Base-by-base conservation (phyloP, 2,888 invertebrate species). In the Thyatira batis region DNA sequence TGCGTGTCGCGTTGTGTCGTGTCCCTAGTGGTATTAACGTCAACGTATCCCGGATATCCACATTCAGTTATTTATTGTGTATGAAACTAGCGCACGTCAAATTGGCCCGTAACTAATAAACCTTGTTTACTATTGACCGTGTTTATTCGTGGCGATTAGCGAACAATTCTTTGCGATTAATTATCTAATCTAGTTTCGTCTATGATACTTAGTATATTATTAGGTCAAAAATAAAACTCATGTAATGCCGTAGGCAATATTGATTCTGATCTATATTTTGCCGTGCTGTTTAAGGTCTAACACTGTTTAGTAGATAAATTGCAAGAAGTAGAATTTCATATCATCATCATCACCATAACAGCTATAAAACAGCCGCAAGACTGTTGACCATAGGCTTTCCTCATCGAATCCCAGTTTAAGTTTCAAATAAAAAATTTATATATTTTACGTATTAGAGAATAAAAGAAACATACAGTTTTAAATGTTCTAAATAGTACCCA, bases 21-120 rank as follows among this genome's bases (percentile, higher is more conserved):
- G 61, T 73, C 80, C 75, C 72, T 45, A 46, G 67, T 58, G 76
- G 65, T 61, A 69, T 73, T 73, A 75, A 67, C 70, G 78, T 74
- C 76, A 67, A 50, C 45, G 61, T 81, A 72, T 71, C 78, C 81
- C 71, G 77, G 80, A 84, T 78, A 79, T 71, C 77, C 63, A 71
- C 67, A 65, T 73, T 69, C 57, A 53, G 67, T 79, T 75, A 84
- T 84, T 85, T 84, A 84, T 80, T 74, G 75, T 72, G 65, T 46
- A 65, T 64, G 64, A 56, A 71, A 70, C 61, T 55, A 51, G 66
- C 61, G 54, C 64, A 65, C 64, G 63, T 67, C 65, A 62, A 69
- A 65, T 67, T 61, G 57, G 58, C 53, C 61, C 8, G 17, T 46
- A 48, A 65, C 64, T 67, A 77, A 78, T 77, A 76, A 74, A 71